Evolutionary conservation across 2,888 invertebrate species (phyloP).

Genomic region (Teleogryllus oceanicus): DNA sequence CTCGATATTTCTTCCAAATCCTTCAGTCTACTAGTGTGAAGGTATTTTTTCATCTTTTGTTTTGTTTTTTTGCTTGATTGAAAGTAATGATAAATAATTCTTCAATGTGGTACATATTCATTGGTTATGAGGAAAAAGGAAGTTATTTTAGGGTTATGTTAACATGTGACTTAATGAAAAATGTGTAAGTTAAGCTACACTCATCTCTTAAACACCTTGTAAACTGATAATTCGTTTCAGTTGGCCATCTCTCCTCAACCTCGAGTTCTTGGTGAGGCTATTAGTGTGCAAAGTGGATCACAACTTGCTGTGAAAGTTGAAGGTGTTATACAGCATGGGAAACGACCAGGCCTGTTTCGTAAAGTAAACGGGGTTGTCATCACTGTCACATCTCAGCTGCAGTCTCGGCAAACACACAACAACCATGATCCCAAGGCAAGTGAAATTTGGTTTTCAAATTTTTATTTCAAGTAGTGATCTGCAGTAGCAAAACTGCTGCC

Average conservation of each 20-base stretch:
- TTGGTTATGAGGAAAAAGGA: not conserved
- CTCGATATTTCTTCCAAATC: slow-evolving; percentile 79
- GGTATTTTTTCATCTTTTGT: slow-evolving; percentile 42
- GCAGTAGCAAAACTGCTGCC: too few relatives aligned
- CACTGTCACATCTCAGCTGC: slow-evolving; percentile 62
- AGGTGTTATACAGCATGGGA: slow-evolving; percentile 79
- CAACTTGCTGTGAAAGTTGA: slow-evolving; percentile 90
- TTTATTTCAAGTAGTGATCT: not conserved
- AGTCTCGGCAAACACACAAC: slow-evolving; percentile 46
- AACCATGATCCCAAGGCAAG: slow-evolving; percentile 41
- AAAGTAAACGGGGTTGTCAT: slow-evolving; percentile 69
- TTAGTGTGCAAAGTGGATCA: slow-evolving; percentile 77
- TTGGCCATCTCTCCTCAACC: slow-evolving; percentile 79
- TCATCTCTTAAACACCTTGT: not conserved
- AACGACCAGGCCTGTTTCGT: slow-evolving; percentile 64
- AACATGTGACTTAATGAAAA: too few relatives aligned
- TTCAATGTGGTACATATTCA: too few relatives aligned
- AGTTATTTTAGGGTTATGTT: not conserved
- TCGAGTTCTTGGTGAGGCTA: slow-evolving; percentile 73
- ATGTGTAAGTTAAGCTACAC: too few relatives aligned
- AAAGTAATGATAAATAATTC: not conserved
- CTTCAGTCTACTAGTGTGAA: slow-evolving; percentile 79
- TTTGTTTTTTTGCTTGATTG: not conserved
- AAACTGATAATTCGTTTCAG: slow-evolving; percentile 41
- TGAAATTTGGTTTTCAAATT: not conserved